These are phyloP conservation scores for Formicarius rufipectus DNA, from an alignment of 2,113 vertebrate species.

Conservation along the genomic window DNA sequence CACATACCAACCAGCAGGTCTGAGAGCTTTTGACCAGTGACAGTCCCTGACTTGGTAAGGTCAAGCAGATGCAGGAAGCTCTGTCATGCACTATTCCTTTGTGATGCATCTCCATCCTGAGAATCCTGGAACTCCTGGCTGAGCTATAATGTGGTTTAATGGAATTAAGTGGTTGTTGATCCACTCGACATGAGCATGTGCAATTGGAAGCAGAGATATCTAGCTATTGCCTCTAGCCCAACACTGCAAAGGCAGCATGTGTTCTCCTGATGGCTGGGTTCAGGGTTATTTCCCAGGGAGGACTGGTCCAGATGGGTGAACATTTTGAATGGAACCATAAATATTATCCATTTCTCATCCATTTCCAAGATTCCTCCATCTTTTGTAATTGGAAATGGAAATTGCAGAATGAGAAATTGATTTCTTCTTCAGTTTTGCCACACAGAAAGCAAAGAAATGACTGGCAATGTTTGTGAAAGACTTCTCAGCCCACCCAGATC, in stretches of 20 bases:
- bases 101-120: background rate
- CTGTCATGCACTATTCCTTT: background rate
- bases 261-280: background rate
- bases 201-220: background rate
- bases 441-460: conserved; percentile 4
- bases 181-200: background rate
- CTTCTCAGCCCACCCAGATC: conserved; percentile 21
- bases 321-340: conserved; percentile 35
- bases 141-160: background rate
- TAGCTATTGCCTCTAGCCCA: background rate
- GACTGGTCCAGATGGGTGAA: background rate
- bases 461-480: background rate
- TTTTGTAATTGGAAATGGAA: conserved; percentile 53
- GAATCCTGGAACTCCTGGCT: background rate
- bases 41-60: background rate
- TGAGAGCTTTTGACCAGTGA: no score
- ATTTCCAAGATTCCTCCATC: background rate
- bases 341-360: conserved; percentile 32
- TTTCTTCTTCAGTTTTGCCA: conserved; percentile 37
- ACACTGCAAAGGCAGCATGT: background rate
- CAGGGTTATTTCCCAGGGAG: background rate
- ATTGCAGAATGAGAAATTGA: conserved; percentile 46
- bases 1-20: background rate
- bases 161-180: background rate
- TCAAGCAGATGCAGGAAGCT: background rate